Conservation (phyloP, 1,140 invertebrate species). For the Rhysida immarginata region DNA sequence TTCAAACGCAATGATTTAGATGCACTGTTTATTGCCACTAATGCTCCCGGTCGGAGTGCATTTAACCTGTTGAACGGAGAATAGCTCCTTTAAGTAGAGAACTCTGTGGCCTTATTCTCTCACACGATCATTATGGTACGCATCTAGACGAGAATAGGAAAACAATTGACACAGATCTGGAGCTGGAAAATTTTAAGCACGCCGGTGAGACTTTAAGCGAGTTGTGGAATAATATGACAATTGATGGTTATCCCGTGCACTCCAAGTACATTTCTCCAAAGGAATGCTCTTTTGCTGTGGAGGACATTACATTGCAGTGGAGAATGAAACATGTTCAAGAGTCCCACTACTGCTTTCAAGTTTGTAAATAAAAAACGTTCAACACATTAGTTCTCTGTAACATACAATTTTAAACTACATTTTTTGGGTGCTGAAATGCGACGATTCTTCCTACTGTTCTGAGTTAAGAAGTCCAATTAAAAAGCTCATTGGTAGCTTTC, state of each 20-base stretch:
- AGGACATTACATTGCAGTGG: too few species aligned
- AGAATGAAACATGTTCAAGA: background rate
- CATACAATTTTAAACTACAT: too few species aligned
- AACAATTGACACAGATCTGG: slow-evolving; percentile 25
- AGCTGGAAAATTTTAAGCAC: slow-evolving; percentile 23
- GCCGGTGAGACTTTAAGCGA: slow-evolving; percentile 21
- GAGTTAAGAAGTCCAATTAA: background rate
- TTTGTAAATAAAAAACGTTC: too few species aligned
- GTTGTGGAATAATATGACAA: slow-evolving; percentile 19
- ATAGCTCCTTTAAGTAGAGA: slow-evolving; percentile 29
- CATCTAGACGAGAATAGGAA: slow-evolving; percentile 25
- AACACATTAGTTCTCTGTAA: too few species aligned
- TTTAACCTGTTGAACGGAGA: slow-evolving; percentile 24
- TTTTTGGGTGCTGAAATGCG: background rate
- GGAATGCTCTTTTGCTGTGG: background rate
- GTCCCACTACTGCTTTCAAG: background rate
- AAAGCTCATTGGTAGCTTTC: background rate
- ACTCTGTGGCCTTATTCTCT: slow-evolving; percentile 26
- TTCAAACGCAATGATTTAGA: slow-evolving; percentile 29
- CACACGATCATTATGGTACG: slow-evolving; percentile 26
- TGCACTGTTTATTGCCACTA: slow-evolving; percentile 27
- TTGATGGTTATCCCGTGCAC: slow-evolving; percentile 20
- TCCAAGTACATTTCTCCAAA: slow-evolving; percentile 19
- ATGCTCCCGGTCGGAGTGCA: slow-evolving; percentile 28
- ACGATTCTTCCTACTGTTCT: background rate